phyloP scores from a whole-genome alignment of 1,140 invertebrate genomes.

The Oreohelix idahoensis region DNA sequence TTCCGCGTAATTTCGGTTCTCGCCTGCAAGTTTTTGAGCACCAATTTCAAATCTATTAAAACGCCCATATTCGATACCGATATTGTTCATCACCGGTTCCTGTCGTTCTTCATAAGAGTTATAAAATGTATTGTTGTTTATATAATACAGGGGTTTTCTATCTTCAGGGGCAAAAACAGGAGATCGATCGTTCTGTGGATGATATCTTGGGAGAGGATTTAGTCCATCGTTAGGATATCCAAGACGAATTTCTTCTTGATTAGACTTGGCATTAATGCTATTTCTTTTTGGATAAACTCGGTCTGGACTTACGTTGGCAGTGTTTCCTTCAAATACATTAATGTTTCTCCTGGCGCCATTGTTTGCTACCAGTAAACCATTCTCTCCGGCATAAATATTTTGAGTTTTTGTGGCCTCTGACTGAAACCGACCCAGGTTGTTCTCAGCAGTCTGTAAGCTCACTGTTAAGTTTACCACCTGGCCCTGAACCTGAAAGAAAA shows the following conservation, averaged over 20 bases:
- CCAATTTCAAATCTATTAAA: not conserved
- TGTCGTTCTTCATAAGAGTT: not conserved
- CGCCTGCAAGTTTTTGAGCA: not conserved
- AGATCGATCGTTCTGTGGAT: not conserved
- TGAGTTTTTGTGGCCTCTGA: not conserved
- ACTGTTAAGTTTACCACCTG: slow-evolving; percentile 28
- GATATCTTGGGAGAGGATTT: not conserved
- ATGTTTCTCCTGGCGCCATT: not conserved
- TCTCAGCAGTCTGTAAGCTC: not conserved
- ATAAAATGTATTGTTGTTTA: not conserved
- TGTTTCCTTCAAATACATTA: not conserved
- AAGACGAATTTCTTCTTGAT: not conserved
- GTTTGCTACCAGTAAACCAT: not conserved
- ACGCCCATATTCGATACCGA: not conserved
- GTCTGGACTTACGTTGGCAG: no score
- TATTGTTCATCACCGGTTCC: not conserved
- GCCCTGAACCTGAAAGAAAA: slow-evolving; percentile 17
- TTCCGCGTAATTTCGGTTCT: not conserved
- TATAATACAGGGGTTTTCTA: not conserved
- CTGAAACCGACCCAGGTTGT: not conserved
- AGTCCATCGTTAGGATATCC: not conserved
- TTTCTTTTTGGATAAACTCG: not conserved
- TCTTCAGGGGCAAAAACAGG: not conserved
- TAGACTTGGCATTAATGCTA: not conserved
- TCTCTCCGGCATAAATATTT: not conserved